Conservation (phyloP, 2,113 vertebrate species). For the Odocoileus hemionus region DNA sequence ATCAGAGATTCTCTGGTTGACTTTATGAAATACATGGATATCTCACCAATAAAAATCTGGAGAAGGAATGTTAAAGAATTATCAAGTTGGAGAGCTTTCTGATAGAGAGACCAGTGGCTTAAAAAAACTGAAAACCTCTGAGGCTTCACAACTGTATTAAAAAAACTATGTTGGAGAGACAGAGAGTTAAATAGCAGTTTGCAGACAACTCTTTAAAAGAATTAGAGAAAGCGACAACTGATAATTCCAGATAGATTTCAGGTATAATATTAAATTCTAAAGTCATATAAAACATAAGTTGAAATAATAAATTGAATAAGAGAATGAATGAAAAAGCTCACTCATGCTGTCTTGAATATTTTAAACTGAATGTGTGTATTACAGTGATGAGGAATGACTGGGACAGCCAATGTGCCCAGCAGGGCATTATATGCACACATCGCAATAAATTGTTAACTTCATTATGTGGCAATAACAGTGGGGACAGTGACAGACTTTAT, state of each 20-base stretch:
- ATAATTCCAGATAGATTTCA: neutral
- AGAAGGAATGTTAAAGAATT: slow-evolving; percentile 49
- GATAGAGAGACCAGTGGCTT: neutral
- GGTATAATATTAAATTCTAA: neutral
- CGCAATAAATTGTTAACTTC: neutral
- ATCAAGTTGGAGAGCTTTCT: neutral
- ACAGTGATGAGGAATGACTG: neutral
- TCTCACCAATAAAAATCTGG: slow-evolving; percentile 97
- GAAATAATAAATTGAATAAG: neutral
- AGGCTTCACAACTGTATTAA: neutral
- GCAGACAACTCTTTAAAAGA: neutral
- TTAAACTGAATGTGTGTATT: neutral
- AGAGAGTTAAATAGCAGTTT: neutral
- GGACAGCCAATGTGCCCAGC: neutral
- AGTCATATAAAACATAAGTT: neutral
- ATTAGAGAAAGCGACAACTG: neutral
- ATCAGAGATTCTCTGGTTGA: slow-evolving; percentile 93
- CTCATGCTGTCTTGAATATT: neutral
- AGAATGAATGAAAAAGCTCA: neutral
- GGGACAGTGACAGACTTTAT: neutral
- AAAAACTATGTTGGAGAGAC: neutral
- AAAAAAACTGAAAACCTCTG: neutral
- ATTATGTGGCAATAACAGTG: neutral
- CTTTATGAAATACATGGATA: slow-evolving; percentile 98
- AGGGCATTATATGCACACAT: neutral